Conservation (phyloP, 2,797 vertebrate genomes). For the Notoglanidium macrostoma region DNA sequence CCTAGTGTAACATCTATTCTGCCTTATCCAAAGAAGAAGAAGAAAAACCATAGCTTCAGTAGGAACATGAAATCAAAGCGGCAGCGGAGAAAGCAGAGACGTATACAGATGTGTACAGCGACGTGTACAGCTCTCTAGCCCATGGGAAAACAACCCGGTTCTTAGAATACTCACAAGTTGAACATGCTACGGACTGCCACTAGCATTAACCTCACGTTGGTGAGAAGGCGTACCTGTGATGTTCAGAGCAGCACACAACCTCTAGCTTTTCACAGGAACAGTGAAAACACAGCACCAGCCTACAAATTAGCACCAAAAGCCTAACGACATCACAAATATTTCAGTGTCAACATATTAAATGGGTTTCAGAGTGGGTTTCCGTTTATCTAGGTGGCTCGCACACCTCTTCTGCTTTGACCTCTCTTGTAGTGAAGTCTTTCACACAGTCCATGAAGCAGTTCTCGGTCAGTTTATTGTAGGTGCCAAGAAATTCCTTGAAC, state of each 20-base stretch:
- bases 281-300: not conserved
- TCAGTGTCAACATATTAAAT: not conserved
- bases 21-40: no score
- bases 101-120: no score
- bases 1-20: no score
- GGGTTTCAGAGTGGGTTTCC: not conserved
- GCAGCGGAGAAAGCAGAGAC: no score
- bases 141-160: no score
- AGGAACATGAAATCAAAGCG: no score
- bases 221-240: not conserved
- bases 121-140: no score
- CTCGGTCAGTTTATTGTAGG: conserved; percentile 97
- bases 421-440: conserved; percentile 93
- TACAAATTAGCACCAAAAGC: not conserved
- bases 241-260: not conserved
- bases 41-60: no score
- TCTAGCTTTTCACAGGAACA: not conserved
- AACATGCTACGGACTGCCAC: no score
- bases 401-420: conserved; percentile 94
- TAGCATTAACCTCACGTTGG: no score
- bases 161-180: no score
- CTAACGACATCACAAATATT: not conserved
- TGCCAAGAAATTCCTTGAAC: conserved; percentile 98
- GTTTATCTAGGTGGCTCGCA: not conserved
- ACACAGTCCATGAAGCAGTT: conserved; percentile 98